Percentiles rank a stretch among this genome's conserved stretches.
Conservation (phyloP, 2,113 vertebrate species). For the Recurvirostra avosetta region DNA sequence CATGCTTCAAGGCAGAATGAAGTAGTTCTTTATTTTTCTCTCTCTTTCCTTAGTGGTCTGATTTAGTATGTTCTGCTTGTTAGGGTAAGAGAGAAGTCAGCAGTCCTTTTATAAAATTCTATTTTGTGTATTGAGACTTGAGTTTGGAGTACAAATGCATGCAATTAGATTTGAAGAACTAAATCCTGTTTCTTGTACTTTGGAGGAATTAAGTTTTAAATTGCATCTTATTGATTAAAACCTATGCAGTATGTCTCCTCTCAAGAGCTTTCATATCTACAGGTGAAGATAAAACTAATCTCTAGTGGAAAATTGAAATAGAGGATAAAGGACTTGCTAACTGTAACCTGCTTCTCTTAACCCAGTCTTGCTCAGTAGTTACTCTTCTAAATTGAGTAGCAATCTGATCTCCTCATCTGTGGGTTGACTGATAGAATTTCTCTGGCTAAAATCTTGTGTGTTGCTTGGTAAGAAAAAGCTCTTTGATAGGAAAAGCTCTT, state of each 20-base stretch:
- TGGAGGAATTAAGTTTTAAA: constrained; percentile 13
- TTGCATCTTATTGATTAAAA: not conserved
- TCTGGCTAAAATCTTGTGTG: not conserved
- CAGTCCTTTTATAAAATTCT: not conserved
- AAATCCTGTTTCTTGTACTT: not conserved
- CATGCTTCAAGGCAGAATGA: not conserved
- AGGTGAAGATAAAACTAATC: not conserved
- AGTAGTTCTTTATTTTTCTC: not conserved
- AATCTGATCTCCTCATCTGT: not conserved
- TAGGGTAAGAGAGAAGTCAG: not conserved
- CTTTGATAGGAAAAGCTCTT: not conserved
- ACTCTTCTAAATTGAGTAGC: not conserved
- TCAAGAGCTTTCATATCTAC: not conserved
- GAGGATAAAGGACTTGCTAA: not conserved
- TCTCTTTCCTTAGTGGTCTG: not conserved
- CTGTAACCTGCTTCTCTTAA: not conserved
- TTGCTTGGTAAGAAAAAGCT: not conserved
- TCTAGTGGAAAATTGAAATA: not conserved
- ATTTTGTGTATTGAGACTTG: constrained; percentile 4
- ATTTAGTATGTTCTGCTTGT: not conserved
- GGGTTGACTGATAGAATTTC: not conserved
- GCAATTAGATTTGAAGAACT: not conserved
- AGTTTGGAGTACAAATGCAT: not conserved
- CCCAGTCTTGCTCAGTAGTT: not conserved
- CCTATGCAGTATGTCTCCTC: not conserved